Conservation (phyloP, 1,140 invertebrate species). For the Caenorhabditis elegans region WBcel235 BX284603.4:9610001-9610500, state of each 20-base stretch:
- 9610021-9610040: background rate
- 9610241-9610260: slow-evolving; percentile 40
- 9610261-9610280: slow-evolving; percentile 35
- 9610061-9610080: slow-evolving; percentile 34
- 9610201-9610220: slow-evolving; percentile 36
- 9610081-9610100: slow-evolving; percentile 36
- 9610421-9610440: background rate
- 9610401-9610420: slow-evolving; percentile 14
- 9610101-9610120: background rate
- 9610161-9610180: slow-evolving; percentile 24
- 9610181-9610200: slow-evolving; percentile 34
- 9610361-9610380: slow-evolving; percentile 23
- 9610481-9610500: too few species aligned
- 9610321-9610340: background rate
- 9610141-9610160: too few species aligned
- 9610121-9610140: background rate
- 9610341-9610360: slow-evolving; percentile 35
- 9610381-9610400: background rate
- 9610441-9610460: background rate
- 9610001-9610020: slow-evolving; percentile 8
- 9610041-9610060: slow-evolving; percentile 40
- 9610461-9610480: too few species aligned
- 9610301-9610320: background rate
- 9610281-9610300: background rate
- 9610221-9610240: background rate